A percentile compares a stretch with the other conserved stretches of the same genome.
Conservation (phyloP, 2,888 invertebrate genomes). For the Willowsia nigromaculata region DNA sequence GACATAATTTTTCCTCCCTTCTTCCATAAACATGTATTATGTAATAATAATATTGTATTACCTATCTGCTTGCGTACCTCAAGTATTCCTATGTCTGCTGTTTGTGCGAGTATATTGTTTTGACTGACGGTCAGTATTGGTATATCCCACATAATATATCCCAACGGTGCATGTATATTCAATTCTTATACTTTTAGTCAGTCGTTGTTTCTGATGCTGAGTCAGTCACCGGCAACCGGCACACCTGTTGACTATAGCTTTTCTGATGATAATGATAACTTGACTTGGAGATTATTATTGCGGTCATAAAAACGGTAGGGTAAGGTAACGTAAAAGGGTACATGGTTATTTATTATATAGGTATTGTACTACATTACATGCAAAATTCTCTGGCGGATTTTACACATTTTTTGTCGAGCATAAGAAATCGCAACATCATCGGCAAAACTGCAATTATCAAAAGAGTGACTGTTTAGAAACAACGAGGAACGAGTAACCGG, state of each 20-base stretch:
- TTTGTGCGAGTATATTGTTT: not conserved
- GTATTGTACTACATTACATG: not conserved
- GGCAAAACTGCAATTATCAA: not conserved
- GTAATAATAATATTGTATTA: not conserved
- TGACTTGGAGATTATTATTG: not conserved
- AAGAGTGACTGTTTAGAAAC: not conserved
- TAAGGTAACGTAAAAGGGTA: not conserved
- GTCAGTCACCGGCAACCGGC: slow-evolving; percentile 31
- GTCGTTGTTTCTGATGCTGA: not conserved
- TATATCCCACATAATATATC: not conserved
- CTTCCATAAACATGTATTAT: not conserved
- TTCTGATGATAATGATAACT: slow-evolving; percentile 7
- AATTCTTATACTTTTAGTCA: not conserved
- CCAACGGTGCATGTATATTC: not conserved
- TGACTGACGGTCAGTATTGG: not conserved
- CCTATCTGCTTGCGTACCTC: not conserved
- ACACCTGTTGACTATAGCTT: slow-evolving; percentile 31
- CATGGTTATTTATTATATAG: slow-evolving; percentile 17
- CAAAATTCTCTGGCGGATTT: slow-evolving; percentile 30
- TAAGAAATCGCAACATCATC: not conserved
- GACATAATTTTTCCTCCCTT: slow-evolving; percentile 5
- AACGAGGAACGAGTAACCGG: not conserved
- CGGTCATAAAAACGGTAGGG: not conserved
- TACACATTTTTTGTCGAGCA: slow-evolving; percentile 8
- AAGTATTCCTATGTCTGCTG: too few species aligned